Base-by-base conservation (phyloP, 2,113 vertebrate species). In the Apteryx mantelli region DNA sequence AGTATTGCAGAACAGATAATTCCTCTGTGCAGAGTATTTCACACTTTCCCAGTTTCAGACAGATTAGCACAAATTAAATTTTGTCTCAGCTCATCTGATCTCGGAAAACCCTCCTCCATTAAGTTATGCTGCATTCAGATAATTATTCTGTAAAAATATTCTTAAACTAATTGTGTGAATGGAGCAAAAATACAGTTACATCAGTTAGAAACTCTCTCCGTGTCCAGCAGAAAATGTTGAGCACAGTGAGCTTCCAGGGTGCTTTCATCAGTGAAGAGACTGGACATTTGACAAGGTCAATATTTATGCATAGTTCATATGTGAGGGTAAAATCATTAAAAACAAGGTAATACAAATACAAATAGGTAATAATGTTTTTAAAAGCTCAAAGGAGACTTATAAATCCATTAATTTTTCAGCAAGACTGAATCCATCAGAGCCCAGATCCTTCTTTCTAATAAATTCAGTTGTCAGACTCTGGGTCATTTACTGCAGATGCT, bases 21-120 rank as follows among this genome's bases (percentile, higher is more conserved):
- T 95, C 82, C 64, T 95, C 85, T 68, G 53, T 85, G 46, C 65
- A 86, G 69, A 76, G 70, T 52, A 93, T 97, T 97, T 98, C 91
- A 94, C 70, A 95, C 80, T 94, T 93, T 68, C n/a, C 76, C 85
- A 86, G 60, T 91, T 93, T 95, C 82, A 82, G 71, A 88, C 55
- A 95, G 93, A 97, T 98, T 95, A 97, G 73, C 60, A 89, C 60
- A 94, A 95, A 93, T 82, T 82, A 83, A 91, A 89, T 96, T 94
- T 94, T 2, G 16, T 91, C 82, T 87, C 74, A 90, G 40, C 40
- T 71, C 79, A 76, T 94, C 87, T 95, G 94, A 95, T 89, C 93
- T 96, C 88, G 83, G 92, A 93, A 98, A 95, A 78, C 91, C 81
- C 40, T 91, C 50, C 71, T 97, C 87, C 87, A 94, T 93, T 91